Evolutionary conservation across 2,113 vertebrate species (phyloP).

Genomic region (Upupa epops): DNA sequence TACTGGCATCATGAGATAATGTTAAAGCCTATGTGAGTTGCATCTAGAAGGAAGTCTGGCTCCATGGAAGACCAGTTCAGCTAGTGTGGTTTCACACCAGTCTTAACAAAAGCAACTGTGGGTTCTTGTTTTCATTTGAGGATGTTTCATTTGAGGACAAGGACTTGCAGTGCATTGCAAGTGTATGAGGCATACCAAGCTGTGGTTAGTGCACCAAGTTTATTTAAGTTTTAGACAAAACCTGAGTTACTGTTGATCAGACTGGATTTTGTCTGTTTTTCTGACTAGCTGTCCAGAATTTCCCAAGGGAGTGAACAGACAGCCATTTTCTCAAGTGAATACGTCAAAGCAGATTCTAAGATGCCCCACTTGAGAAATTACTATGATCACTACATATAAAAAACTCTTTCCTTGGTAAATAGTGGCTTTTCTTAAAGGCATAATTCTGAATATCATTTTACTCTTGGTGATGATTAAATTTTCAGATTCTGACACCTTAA

Average conservation of each 20-base stretch:
- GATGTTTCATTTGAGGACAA: not conserved
- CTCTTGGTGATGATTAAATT: slow-evolving; percentile 57
- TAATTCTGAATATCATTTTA: slow-evolving; percentile 68
- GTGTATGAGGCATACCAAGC: not conserved
- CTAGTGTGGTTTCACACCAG: not conserved
- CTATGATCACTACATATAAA: slow-evolving; percentile 66
- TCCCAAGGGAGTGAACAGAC: slow-evolving; percentile 14
- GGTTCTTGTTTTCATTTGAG: not conserved
- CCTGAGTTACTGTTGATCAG: not conserved
- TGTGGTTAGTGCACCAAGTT: not conserved
- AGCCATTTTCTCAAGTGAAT: slow-evolving; percentile 59
- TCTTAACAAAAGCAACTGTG: not conserved
- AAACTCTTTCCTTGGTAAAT: slow-evolving; percentile 55
- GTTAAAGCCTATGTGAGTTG: not conserved
- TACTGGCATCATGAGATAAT: not conserved
- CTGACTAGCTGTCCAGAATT: slow-evolving; percentile 38
- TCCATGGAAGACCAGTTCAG: not conserved
- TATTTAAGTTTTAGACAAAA: slow-evolving; percentile 1
- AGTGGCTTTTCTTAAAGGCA: slow-evolving; percentile 56
- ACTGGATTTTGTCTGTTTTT: slow-evolving; percentile 20
- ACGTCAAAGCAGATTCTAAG: slow-evolving; percentile 61
- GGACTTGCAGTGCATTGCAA: not conserved
- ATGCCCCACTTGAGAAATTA: slow-evolving; percentile 67
- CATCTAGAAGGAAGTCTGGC: not conserved
- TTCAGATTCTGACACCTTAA: slow-evolving; percentile 67